Evolutionary conservation across 2,113 vertebrate species (phyloP).

Genomic region (Symphodus melops): DNA sequence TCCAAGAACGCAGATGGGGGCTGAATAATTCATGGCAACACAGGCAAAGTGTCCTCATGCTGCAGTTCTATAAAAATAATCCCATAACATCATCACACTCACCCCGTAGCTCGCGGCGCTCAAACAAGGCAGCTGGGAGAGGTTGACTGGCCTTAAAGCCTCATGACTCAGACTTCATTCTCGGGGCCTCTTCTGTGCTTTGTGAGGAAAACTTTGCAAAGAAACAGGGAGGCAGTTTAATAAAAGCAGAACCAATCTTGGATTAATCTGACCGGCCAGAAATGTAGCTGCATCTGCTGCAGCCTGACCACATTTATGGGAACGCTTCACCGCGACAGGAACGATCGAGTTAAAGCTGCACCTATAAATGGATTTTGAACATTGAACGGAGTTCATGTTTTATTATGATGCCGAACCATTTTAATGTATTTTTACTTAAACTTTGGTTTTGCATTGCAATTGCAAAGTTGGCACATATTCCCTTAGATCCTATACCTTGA

Average conservation of each 20-base stretch:
- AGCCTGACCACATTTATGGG: conserved; percentile 2
- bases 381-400: neutral
- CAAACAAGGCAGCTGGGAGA: conserved; percentile 71
- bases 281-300: conserved; percentile 2
- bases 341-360: neutral
- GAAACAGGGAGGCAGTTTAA: conserved; percentile 18
- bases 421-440: neutral
- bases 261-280: conserved; percentile 9
- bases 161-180: conserved; percentile 64
- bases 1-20: conserved; percentile 64
- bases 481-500: neutral
- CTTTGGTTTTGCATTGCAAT: neutral
- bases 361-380: neutral
- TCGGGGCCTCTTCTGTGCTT: conserved; percentile 26
- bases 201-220: conserved; percentile 26
- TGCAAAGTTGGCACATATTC: neutral
- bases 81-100: conserved; percentile 77
- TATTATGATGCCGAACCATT: neutral
- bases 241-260: conserved; percentile 5
- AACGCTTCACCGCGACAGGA: conserved; percentile 7
- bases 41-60: conserved; percentile 73
- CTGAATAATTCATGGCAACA: conserved; percentile 78
- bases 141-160: conserved; percentile 53
- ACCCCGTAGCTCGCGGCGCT: conserved; percentile 51
- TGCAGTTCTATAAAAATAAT: conserved; percentile 77